These are phyloP conservation scores for Ridgeia piscesae DNA, from an alignment of 1,140 invertebrate genomes.

Conservation along the genomic window DNA sequence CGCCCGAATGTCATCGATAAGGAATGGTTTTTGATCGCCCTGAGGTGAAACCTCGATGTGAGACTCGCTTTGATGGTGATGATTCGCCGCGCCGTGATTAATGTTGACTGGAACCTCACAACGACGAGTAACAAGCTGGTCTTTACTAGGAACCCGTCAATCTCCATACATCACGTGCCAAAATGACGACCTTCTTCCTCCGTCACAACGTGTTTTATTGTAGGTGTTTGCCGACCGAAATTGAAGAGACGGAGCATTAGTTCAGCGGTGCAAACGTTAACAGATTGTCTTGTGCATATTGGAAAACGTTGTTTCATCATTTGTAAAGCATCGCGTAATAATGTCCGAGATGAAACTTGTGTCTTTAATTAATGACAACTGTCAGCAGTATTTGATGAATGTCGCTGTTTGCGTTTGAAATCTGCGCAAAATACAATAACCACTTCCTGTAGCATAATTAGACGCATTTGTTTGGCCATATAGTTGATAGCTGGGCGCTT, in stretches of 20 bases:
- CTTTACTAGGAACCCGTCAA: not conserved
- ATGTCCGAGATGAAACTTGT: not conserved
- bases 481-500: too few relatives aligned
- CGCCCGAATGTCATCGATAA: not conserved
- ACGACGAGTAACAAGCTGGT: not conserved
- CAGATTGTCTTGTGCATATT: not conserved
- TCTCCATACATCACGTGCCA: too few relatives aligned
- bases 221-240: not conserved
- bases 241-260: not conserved
- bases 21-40: not conserved
- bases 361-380: too few relatives aligned
- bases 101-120: not conserved
- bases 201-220: not conserved
- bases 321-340: not conserved
- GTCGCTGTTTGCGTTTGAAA: too few relatives aligned
- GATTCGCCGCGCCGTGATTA: not conserved
- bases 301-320: not conserved
- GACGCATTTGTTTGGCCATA: too few relatives aligned
- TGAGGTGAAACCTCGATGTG: not conserved
- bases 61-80: not conserved
- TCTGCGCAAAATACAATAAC: too few relatives aligned
- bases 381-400: too few relatives aligned
- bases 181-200: not conserved
- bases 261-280: not conserved
- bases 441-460: too few relatives aligned